These are phyloP conservation scores for Tenthredo livida DNA, from an alignment of 2,888 invertebrate species.

Conservation along the genomic window DNA sequence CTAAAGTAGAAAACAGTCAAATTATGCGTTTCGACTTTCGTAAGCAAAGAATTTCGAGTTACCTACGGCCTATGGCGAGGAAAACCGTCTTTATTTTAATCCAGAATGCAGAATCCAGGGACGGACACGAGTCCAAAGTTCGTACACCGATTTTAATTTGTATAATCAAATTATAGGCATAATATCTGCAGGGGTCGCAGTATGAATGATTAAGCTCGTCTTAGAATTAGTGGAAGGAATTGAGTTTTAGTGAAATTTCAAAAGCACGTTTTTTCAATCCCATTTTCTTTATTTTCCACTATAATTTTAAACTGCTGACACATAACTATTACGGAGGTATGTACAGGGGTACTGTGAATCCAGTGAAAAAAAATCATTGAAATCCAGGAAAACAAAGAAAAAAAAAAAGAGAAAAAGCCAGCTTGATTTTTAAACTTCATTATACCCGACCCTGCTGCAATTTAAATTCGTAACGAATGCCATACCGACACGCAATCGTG, in stretches of 20 bases:
- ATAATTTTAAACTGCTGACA: too few species aligned
- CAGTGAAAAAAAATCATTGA: not conserved
- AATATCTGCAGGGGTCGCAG: not conserved
- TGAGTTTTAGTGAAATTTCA: not conserved
- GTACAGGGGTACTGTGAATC: too few species aligned
- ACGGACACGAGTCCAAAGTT: not conserved
- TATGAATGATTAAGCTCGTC: not conserved
- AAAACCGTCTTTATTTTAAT: not conserved
- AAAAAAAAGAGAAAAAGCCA: not conserved
- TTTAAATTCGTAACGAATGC: slow-evolving; percentile 45
- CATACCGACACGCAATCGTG: slow-evolving; percentile 28
- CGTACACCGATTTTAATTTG: not conserved
- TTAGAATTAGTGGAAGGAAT: not conserved
- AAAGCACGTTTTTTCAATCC: too few species aligned
- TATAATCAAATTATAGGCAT: not conserved
- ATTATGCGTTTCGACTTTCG: not conserved
- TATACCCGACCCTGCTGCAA: slow-evolving; percentile 27
- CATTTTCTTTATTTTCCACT: too few species aligned
- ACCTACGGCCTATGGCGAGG: not conserved
- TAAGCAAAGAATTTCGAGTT: not conserved
- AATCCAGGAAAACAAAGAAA: not conserved
- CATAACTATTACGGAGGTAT: too few species aligned
- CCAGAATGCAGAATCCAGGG: not conserved
- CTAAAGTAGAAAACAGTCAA: not conserved
- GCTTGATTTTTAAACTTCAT: slow-evolving; percentile 22